phyloP scores from a whole-genome alignment of 2,113 vertebrate genomes.

The Mobula birostris region DNA sequence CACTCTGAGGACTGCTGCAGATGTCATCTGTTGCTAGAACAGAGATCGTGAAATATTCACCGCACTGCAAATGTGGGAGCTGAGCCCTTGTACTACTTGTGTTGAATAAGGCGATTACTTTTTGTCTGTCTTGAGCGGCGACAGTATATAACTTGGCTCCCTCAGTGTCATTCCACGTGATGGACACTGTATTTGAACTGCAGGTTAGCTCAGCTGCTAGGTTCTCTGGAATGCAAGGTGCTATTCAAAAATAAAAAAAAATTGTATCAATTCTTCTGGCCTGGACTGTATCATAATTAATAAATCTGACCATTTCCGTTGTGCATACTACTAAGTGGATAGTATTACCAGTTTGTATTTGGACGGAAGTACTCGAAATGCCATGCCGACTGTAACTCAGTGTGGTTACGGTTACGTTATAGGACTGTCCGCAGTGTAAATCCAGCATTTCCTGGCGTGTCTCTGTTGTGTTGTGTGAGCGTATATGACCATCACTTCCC shows the following conservation, averaged over 20 bases:
- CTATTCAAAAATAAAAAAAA: slow-evolving; percentile 43
- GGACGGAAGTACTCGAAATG: background rate
- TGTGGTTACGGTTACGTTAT: slow-evolving; percentile 53
- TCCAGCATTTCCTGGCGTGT: slow-evolving; percentile 50
- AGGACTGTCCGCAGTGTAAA: slow-evolving; percentile 56
- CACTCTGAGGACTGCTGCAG: no score
- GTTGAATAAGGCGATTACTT: slow-evolving; percentile 40
- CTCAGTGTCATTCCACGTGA: slow-evolving; percentile 48
- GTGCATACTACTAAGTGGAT: background rate
- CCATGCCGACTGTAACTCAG: slow-evolving; percentile 59
- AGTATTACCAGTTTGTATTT: slow-evolving; percentile 38
- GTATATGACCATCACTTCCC: slow-evolving; percentile 49
- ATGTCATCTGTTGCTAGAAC: slow-evolving; percentile 43
- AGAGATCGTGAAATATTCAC: slow-evolving; percentile 48
- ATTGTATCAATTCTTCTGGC: background rate
- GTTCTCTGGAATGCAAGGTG: slow-evolving; percentile 51
- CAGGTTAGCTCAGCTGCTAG: slow-evolving; percentile 45
- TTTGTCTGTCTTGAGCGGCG: slow-evolving; percentile 40
- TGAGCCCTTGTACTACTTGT: slow-evolving; percentile 43
- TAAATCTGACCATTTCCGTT: background rate
- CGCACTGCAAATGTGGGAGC: slow-evolving; percentile 53
- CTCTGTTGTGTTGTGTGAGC: slow-evolving; percentile 49
- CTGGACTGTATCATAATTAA: background rate
- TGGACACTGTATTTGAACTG: slow-evolving; percentile 47
- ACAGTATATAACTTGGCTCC: slow-evolving; percentile 50